phyloP scores from a whole-genome alignment of 2,888 invertebrate genomes.

The Orchesella flavescens region DNA sequence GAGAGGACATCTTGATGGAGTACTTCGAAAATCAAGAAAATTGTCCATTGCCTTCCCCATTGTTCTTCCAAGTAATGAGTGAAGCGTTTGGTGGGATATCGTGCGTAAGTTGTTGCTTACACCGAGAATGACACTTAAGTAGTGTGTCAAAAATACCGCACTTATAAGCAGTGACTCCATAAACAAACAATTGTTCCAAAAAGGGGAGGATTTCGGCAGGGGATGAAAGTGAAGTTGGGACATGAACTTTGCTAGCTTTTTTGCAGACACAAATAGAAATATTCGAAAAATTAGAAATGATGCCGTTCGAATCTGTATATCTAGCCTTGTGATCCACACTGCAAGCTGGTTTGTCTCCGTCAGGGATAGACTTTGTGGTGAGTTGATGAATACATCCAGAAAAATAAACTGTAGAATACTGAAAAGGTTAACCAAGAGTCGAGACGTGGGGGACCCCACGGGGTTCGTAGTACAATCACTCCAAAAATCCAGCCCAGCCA shows the following conservation, averaged over 20 bases:
- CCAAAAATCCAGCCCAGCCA: constrained; percentile 33
- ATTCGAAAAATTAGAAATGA: not conserved
- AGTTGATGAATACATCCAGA: constrained; percentile 23
- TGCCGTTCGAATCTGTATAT: not conserved
- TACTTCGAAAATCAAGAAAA: not conserved
- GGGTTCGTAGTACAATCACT: constrained; percentile 16
- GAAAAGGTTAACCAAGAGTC: constrained; percentile 23
- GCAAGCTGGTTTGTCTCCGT: constrained; percentile 6
- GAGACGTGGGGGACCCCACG: constrained; percentile 42
- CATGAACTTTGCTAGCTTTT: constrained; percentile 42
- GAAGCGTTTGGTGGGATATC: not conserved
- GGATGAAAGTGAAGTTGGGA: constrained; percentile 17
- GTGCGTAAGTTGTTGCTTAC: not conserved
- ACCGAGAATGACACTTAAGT: not conserved
- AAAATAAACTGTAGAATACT: constrained; percentile 11
- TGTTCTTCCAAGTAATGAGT: constrained; percentile 15
- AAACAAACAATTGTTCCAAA: not conserved
- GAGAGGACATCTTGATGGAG: not conserved
- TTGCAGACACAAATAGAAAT: constrained; percentile 7
- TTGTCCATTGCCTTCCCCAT: not conserved
- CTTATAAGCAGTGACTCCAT: not conserved
- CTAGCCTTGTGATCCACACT: constrained; percentile 16
- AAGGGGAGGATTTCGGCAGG: not conserved
- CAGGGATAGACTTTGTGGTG: not conserved
- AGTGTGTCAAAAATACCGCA: not conserved